These are phyloP conservation scores for Liposcelis brunnea DNA, from an alignment of 2,888 invertebrate species.

Conservation along the genomic window DNA sequence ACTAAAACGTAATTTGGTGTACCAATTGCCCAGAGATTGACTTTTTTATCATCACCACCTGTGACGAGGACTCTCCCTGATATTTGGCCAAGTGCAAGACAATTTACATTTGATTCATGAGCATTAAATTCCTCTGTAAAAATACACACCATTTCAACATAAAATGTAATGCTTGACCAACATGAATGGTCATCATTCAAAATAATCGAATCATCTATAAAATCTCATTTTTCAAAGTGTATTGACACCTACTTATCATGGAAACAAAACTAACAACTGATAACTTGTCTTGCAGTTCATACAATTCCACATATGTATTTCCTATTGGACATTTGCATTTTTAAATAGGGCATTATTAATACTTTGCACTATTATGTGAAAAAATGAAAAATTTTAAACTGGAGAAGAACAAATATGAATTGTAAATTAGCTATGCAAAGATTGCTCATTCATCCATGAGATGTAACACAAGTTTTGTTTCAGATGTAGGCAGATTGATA, in stretches of 20 bases:
- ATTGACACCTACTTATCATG: no score
- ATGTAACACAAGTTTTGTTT: no score
- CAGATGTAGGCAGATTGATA: neutral
- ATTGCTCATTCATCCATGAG: no score
- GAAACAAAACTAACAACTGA: no score
- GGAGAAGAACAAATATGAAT: no score
- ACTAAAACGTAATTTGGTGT: conserved; percentile 92
- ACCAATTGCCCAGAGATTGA: conserved; percentile 93
- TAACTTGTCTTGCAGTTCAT: no score
- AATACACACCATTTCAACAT: conserved; percentile 16
- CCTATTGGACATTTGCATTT: no score
- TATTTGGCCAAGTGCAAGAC: conserved; percentile 75
- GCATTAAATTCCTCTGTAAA: conserved; percentile 71
- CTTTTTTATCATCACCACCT: conserved; percentile 93
- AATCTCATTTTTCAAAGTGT: conserved; percentile 5
- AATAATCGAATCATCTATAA: neutral
- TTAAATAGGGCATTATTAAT: no score
- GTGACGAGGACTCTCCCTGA: conserved; percentile 82
- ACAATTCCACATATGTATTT: no score
- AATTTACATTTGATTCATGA: conserved; percentile 74
- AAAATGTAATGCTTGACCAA: neutral
- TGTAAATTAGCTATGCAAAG: no score
- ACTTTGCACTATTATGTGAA: no score
- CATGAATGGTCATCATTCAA: neutral
- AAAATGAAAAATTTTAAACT: no score